These are phyloP conservation scores for Pteronura brasiliensis DNA, from an alignment of 2,113 vertebrate genomes.

Conservation along the genomic window DNA sequence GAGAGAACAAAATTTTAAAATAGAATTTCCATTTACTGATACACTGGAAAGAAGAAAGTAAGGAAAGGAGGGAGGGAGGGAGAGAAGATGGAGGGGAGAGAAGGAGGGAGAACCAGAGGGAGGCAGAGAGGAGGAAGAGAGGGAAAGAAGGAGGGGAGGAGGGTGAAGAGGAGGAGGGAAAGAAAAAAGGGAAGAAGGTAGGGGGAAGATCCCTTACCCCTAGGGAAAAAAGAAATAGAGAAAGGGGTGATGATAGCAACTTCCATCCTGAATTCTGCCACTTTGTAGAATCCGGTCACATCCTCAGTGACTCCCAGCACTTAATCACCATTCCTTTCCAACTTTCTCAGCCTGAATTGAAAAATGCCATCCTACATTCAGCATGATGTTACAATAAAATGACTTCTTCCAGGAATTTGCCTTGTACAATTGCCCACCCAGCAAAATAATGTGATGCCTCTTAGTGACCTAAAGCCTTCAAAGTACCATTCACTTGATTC, in stretches of 20 bases:
- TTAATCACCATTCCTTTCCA: constrained; percentile 37
- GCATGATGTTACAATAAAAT: constrained; percentile 30
- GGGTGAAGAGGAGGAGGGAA: neutral
- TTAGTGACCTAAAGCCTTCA: neutral
- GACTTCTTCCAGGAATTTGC: neutral
- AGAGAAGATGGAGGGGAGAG: too few relatives aligned
- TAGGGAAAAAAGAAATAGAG: neutral
- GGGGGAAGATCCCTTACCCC: neutral
- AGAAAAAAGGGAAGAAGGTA: too few relatives aligned
- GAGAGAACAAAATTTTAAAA: neutral
- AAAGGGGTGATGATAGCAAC: neutral
- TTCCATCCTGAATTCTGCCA: neutral
- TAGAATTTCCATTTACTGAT: neutral
- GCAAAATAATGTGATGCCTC: constrained; percentile 22
- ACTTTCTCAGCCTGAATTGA: constrained; percentile 19
- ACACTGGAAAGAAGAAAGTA: neutral
- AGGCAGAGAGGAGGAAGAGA: too few relatives aligned
- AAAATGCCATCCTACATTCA: constrained; percentile 36
- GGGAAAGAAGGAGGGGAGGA: neutral
- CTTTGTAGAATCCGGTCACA: neutral
- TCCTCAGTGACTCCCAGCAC: neutral
- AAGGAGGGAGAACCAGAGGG: too few relatives aligned
- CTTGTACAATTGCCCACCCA: constrained; percentile 1
- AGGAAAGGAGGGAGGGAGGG: too few relatives aligned
- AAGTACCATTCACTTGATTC: neutral